Conservation (phyloP, 2,113 vertebrate species). For the Cercocebus atys region DNA sequence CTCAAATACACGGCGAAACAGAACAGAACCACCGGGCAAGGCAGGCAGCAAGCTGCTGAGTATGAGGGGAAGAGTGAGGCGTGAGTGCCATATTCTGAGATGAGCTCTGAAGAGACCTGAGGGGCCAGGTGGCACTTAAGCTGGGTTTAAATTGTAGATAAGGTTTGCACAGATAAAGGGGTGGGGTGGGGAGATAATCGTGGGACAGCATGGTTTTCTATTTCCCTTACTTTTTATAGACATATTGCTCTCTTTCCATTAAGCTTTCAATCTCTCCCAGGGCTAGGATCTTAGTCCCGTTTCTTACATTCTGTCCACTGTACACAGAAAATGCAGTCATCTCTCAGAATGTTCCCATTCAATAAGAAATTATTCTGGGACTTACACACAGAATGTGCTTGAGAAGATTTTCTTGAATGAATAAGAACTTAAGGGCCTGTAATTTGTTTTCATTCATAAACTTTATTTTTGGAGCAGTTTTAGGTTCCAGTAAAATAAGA, state of each 20-base stretch:
- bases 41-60: accelerated
- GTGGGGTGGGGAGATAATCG: accelerated
- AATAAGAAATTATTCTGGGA: neutral
- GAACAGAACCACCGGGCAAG: neutral
- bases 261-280: neutral
- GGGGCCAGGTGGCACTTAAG: accelerated
- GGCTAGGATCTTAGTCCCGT: neutral
- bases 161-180: too few relatives aligned
- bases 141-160: neutral
- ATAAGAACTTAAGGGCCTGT: neutral
- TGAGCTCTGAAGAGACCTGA: accelerated
- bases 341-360: neutral
- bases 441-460: neutral
- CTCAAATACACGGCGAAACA: too few relatives aligned
- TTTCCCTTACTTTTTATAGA: neutral
- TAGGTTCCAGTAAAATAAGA: neutral
- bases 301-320: neutral
- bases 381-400: neutral
- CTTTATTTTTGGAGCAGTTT: neutral
- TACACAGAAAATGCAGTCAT: neutral
- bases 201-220: accelerated
- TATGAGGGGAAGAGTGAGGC: accelerated
- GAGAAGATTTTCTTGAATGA: neutral
- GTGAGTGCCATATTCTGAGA: neutral
- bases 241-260: neutral